phyloP scores from a whole-genome alignment of 2,797 vertebrate species.

The Mormyrus hasselquistii region DNA sequence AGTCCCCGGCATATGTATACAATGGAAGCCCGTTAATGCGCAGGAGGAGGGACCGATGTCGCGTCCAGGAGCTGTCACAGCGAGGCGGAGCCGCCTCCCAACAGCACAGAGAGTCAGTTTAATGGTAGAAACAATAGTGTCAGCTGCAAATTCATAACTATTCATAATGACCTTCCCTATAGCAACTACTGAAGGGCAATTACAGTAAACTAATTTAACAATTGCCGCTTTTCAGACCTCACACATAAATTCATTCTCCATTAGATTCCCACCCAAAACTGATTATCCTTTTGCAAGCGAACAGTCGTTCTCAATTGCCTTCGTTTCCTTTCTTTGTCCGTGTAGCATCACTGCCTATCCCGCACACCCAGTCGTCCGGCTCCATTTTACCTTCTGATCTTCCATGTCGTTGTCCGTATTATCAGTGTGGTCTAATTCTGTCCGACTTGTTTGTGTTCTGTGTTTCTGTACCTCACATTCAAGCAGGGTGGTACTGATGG shows the following conservation, averaged over 20 bases:
- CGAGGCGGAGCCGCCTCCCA: slow-evolving; percentile 11
- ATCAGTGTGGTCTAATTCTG: slow-evolving; percentile 35
- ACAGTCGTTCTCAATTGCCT: background rate
- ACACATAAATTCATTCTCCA: background rate
- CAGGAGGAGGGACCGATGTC: slow-evolving; percentile 15
- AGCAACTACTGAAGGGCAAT: background rate
- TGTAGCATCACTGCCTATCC: background rate
- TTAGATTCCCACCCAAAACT: background rate
- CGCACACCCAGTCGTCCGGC: slow-evolving; percentile 38
- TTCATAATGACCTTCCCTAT: background rate
- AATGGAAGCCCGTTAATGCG: background rate
- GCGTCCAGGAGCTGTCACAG: slow-evolving; percentile 19
- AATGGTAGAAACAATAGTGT: background rate
- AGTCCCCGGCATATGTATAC: background rate
- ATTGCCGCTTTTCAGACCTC: background rate
- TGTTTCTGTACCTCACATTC: slow-evolving; percentile 30
- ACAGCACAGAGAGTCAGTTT: background rate
- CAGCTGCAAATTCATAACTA: background rate
- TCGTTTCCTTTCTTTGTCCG: background rate
- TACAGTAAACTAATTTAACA: background rate
- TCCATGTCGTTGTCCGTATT: slow-evolving; percentile 52
- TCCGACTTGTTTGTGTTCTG: slow-evolving; percentile 25
- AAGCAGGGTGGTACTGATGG: slow-evolving; percentile 63
- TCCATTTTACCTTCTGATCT: slow-evolving; percentile 62
- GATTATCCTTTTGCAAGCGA: slow-evolving; percentile 2